A percentile compares a stretch with the other conserved stretches of the same genome.
These are phyloP conservation scores for Eulithis testata DNA, from an alignment of 2,888 invertebrate genomes.

Conservation along the genomic window DNA sequence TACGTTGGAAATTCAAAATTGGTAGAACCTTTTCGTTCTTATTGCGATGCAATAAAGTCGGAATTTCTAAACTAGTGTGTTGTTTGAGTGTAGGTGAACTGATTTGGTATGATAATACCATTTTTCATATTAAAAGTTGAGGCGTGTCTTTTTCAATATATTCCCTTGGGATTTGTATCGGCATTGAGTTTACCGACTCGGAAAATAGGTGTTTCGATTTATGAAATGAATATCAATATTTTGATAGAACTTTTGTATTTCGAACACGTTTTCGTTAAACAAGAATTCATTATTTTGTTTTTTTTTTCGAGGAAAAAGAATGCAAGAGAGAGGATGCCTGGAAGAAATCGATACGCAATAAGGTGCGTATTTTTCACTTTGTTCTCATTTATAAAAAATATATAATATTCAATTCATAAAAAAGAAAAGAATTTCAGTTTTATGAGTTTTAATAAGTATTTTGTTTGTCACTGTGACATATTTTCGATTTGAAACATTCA, in stretches of 20 bases:
- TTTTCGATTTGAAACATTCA: conserved; percentile 38
- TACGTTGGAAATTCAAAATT: conserved; percentile 20
- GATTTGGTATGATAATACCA: conserved; percentile 73
- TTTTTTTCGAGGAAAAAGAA: too few relatives aligned
- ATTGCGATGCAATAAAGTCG: conserved; percentile 8
- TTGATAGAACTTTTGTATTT: conserved; percentile 36
- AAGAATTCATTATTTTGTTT: neutral
- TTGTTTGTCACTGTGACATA: conserved; percentile 7
- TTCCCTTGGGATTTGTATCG: conserved; percentile 47
- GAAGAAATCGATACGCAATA: too few relatives aligned
- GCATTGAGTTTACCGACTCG: conserved; percentile 41
- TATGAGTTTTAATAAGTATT: neutral
- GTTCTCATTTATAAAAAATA: too few relatives aligned
- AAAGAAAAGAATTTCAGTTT: conserved; percentile 4
- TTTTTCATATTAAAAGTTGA: conserved; percentile 83
- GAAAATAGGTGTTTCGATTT: conserved; percentile 44
- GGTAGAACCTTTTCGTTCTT: neutral
- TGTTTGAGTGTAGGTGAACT: conserved; percentile 1
- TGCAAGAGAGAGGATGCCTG: too few relatives aligned
- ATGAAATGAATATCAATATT: conserved; percentile 40
- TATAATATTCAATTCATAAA: too few relatives aligned
- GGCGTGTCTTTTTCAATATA: conserved; percentile 55
- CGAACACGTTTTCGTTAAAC: conserved; percentile 15
- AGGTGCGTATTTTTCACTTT: too few relatives aligned
- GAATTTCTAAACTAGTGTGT: neutral